phyloP scores from a whole-genome alignment of 1,140 invertebrate species.

The Apis mellifera region DNA sequence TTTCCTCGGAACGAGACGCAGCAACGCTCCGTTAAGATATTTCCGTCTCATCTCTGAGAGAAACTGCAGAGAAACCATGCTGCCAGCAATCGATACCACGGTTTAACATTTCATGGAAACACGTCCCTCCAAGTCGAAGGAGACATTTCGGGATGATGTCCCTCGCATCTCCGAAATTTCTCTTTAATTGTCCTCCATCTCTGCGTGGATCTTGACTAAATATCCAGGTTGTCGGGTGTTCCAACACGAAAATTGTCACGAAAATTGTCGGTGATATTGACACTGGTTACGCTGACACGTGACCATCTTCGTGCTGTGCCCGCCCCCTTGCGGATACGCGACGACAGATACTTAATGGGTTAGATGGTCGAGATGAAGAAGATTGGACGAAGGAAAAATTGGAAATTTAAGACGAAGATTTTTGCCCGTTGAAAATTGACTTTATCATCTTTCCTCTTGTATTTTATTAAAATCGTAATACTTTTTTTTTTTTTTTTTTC shows the following conservation, averaged over 20 bases:
- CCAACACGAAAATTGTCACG: conserved; percentile 10
- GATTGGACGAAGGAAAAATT: not conserved
- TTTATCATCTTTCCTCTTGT: no score
- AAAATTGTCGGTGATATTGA: conserved; percentile 19
- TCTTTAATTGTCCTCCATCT: conserved; percentile 18
- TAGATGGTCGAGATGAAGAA: not conserved
- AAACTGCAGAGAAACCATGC: conserved; percentile 2
- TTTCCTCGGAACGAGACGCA: not conserved
- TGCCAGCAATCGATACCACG: conserved; percentile 34
- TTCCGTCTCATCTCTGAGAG: not conserved
- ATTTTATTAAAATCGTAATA: no score
- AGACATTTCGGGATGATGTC: conserved; percentile 11
- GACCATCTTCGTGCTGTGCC: not conserved
- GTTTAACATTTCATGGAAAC: conserved; percentile 22
- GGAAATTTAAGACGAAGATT: no score
- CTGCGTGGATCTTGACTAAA: not conserved
- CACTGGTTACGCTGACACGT: not conserved
- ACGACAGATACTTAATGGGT: not conserved
- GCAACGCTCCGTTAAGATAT: not conserved
- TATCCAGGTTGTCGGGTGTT: not conserved
- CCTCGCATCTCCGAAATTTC: conserved; percentile 16
- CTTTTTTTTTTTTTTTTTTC: no score
- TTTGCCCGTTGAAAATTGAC: no score
- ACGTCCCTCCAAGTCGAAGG: not conserved
- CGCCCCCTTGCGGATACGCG: not conserved